Base-by-base conservation (phyloP, 2,888 invertebrate species). In the Lithophane socia region DNA sequence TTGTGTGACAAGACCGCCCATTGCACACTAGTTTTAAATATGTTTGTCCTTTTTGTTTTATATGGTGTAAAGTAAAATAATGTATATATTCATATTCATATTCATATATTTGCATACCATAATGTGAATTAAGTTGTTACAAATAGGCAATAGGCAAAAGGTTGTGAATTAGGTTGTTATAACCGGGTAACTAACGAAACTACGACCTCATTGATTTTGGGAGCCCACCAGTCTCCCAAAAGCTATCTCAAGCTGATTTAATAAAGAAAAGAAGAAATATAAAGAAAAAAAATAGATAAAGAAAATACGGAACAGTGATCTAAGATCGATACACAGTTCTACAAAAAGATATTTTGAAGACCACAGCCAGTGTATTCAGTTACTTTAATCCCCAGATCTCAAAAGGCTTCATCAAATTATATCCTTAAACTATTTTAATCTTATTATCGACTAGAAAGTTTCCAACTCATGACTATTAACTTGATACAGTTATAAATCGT, bases 401-500 rank as follows among this genome's bases (percentile, higher is more conserved):
- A 24, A 70, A 76, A 68, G 44, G 54, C 54, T 49, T 66, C 37
- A 65, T 44, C 47, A n/a, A 58, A 64, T 21, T 58, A 5, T 47
- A 75, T 82, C 81, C 82, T 85, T 72, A 16, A 42, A 84, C 58
- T 76, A 80, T 85, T 75, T 76, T 85, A 81, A 74, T 78, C 67
- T 61, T 66, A 72, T 75, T 66, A 78, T 47, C 13, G 42, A 70
- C 54, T 67, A 86, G 86, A 86, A 86, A 86, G 86, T 77, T 52
- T 37, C n/a, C 0, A 70, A 24, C 61, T 74, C 73, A 75, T 75
- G 71, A 66, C 73, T 73, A 79, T 86, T 69, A 84, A 75, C 74
- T 73, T 77, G 73, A 84, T 79, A 80, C 83, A 67, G 82, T 73
- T 76, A 84, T 82, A 75, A 86, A 82, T 84, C 80, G 84, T 82